Base-by-base conservation (phyloP, 2,888 invertebrate genomes). In the Patella caerulea region DNA sequence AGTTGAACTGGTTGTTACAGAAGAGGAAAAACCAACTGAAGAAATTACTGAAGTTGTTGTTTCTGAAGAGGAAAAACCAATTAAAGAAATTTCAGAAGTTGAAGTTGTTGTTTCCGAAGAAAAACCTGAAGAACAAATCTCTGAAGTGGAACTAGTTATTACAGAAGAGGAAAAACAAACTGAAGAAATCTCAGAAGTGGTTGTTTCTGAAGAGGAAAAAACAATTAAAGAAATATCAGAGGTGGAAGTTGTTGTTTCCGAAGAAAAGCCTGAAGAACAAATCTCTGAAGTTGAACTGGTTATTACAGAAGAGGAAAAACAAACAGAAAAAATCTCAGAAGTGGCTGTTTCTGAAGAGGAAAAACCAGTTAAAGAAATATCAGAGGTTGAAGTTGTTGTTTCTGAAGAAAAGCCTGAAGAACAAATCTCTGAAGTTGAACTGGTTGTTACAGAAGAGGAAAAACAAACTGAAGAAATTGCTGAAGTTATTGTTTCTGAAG, bases 121-220 rank as follows among this genome's bases (percentile, higher is more conserved):
- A 45, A 45, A 45, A 7, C 45, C 45, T 45, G 45, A 45, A 53
- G 59, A 75, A 77, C 73, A 75, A 72, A 65, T 71, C 14, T 54
- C 65, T 24, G 55, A 29, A 75, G 77, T 75, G 52, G 59, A 55
- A 3, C 55, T 78, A 53, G 77, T 78, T 19, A 53, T 76, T 59
- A 56, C 70, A 69, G 65, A 73, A 12, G 45, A 45, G 45, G 59
- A 73, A 54, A 45, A 45, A 45, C 45, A 45, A 7, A 70, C 54
- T 15, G 29, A 15, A 69, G 78, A 78, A 54, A 75, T 73, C 19
- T 69, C 77, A 59, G 72, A 79, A 73, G 78, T 76, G 2, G 74
- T 29, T 65, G 24, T 59, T 12, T 55, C 54, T 53, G 59, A 75
- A 11, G 76, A 73, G 24, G 78, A 69, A 2, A 75, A 69, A 45